Evolutionary conservation across 2,888 invertebrate species (phyloP).

Genomic region (Callosobruchus maculatus): DNA sequence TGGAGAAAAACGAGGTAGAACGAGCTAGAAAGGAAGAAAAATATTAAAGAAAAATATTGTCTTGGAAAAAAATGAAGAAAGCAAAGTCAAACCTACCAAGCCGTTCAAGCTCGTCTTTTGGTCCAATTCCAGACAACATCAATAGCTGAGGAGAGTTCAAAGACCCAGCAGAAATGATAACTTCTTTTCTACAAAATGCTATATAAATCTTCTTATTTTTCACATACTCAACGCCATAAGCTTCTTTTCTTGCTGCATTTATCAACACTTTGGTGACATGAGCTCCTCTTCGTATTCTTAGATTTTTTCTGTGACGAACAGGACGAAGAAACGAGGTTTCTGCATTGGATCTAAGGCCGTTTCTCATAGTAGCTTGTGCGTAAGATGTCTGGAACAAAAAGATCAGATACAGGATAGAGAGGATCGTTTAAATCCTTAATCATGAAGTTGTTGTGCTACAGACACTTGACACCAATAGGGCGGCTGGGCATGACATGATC

Average conservation of each 20-base stretch:
- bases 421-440: slow-evolving; percentile 42
- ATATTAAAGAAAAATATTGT: too few relatives aligned
- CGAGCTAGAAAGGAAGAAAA: too few relatives aligned
- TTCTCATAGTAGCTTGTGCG: slow-evolving; percentile 59
- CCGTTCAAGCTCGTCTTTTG: slow-evolving; percentile 57
- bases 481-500: too few relatives aligned
- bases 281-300: slow-evolving; percentile 62
- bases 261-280: slow-evolving; percentile 66
- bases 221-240: slow-evolving; percentile 66
- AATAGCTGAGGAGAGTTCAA: slow-evolving; percentile 87
- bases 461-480: too few relatives aligned
- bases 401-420: background rate
- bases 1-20: too few relatives aligned
- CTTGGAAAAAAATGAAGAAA: too few relatives aligned
- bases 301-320: slow-evolving; percentile 58
- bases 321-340: slow-evolving; percentile 63
- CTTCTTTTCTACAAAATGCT: slow-evolving; percentile 68
- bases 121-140: slow-evolving; percentile 74
- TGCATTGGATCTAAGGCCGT: slow-evolving; percentile 63
- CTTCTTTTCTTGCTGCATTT: slow-evolving; percentile 57
- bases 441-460: background rate
- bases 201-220: slow-evolving; percentile 48
- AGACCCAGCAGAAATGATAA: slow-evolving; percentile 82
- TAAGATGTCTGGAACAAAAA: slow-evolving; percentile 39
- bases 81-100: too few relatives aligned